A percentile compares a stretch with the other conserved stretches of the same genome.
These are phyloP conservation scores for Exocentrus adspersus DNA, from an alignment of 2,888 invertebrate species.

Conservation along the genomic window DNA sequence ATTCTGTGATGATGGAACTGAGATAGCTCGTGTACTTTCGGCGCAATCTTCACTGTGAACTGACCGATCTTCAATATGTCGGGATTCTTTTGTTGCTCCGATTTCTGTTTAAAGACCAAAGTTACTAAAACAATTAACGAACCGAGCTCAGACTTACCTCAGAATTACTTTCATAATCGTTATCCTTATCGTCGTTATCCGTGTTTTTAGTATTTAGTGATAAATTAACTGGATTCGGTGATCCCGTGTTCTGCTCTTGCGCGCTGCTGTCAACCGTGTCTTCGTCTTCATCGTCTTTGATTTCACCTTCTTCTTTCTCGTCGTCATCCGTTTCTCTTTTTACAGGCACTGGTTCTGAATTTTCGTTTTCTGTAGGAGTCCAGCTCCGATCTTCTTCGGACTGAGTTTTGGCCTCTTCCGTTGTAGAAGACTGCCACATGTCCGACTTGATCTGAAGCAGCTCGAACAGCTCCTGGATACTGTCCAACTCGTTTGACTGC, in stretches of 20 bases:
- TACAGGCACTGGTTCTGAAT: constrained; percentile 47
- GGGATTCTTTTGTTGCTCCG: constrained; percentile 53
- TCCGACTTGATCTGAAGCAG: constrained; percentile 87
- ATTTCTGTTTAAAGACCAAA: constrained; percentile 48
- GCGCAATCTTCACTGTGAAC: constrained; percentile 70
- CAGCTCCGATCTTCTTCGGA: constrained; percentile 64
- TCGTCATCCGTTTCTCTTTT: constrained; percentile 60
- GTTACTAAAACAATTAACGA: neutral
- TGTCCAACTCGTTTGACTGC: constrained; percentile 82
- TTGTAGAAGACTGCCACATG: constrained; percentile 70
- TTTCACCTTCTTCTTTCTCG: constrained; percentile 67
- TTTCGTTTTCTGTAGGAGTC: constrained; percentile 62
- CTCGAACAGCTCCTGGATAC: constrained; percentile 84
- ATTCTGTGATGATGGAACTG: constrained; percentile 65
- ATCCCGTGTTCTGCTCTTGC: constrained; percentile 74
- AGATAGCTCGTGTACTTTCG: constrained; percentile 68
- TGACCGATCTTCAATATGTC: constrained; percentile 71
- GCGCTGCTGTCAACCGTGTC: constrained; percentile 52
- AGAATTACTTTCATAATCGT: constrained; percentile 49
- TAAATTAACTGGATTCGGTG: constrained; percentile 85
- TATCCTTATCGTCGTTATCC: constrained; percentile 56
- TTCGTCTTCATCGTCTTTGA: constrained; percentile 64
- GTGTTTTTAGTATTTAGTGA: constrained; percentile 72
- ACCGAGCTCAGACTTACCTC: constrained; percentile 46
- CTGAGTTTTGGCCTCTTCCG: constrained; percentile 57